These are phyloP conservation scores for Drosophila sordidula DNA, from an alignment of 2,888 invertebrate genomes.

Conservation along the genomic window DNA sequence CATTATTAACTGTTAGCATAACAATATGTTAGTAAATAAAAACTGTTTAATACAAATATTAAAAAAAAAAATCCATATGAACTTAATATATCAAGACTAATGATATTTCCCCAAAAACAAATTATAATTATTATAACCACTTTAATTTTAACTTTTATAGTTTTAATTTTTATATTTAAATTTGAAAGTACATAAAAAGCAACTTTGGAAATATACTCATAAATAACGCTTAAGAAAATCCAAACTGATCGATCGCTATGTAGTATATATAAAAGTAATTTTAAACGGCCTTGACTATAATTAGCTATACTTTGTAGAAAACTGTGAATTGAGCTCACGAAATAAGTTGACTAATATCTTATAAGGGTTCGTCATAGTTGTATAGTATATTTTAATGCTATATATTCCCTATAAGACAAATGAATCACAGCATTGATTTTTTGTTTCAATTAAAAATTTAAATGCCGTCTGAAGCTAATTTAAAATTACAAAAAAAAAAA, in stretches of 20 bases:
- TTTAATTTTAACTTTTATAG: neutral
- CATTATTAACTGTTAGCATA: too few relatives aligned
- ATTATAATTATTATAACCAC: neutral
- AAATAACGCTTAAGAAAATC: neutral
- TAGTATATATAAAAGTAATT: neutral
- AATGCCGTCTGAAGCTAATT: conserved; percentile 6
- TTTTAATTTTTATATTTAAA: neutral
- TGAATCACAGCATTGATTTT: conserved; percentile 32
- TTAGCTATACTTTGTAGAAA: conserved; percentile 23
- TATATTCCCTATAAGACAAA: conserved; percentile 7
- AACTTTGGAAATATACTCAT: neutral
- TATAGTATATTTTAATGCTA: neutral
- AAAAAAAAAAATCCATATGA: too few relatives aligned
- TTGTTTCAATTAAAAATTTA: conserved; percentile 6
- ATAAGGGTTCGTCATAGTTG: conserved; percentile 34
- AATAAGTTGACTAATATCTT: conserved; percentile 34
- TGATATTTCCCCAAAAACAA: too few relatives aligned
- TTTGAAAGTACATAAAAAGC: neutral
- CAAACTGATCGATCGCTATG: neutral
- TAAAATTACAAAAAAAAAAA: neutral
- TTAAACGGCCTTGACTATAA: conserved; percentile 26
- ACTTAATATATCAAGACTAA: neutral
- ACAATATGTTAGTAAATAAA: too few relatives aligned
- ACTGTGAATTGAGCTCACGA: conserved; percentile 15
- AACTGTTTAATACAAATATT: too few relatives aligned